Conservation (phyloP, 1,140 invertebrate genomes). For the Aphaenogaster rudis region DNA sequence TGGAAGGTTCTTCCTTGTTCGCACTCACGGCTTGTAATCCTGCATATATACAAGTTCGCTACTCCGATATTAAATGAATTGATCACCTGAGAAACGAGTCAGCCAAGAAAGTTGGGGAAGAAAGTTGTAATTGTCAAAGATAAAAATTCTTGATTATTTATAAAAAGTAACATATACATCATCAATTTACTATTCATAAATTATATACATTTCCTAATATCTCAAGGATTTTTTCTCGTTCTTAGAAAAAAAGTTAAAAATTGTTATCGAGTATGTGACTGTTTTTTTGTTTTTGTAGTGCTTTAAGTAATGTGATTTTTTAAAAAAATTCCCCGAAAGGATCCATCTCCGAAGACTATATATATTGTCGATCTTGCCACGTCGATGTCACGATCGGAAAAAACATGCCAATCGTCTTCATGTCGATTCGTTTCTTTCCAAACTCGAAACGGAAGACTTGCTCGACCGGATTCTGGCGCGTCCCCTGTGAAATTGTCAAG, state of each 20-base stretch:
- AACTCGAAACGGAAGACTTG: conserved; percentile 41
- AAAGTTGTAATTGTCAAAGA: not conserved
- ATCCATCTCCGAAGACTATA: not conserved
- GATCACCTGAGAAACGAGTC: not conserved
- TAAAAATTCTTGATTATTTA: not conserved
- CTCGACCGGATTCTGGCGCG: conserved; percentile 27
- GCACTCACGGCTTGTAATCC: not conserved
- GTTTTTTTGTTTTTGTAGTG: not conserved
- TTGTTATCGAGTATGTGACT: not conserved
- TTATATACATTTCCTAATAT: not conserved
- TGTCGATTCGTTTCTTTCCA: conserved; percentile 39
- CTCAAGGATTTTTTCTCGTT: not conserved
- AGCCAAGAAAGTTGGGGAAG: not conserved
- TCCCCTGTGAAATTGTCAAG: conserved; percentile 60
- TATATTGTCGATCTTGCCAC: not conserved
- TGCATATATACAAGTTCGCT: not conserved
- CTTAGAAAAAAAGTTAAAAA: not conserved
- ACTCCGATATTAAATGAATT: not conserved
- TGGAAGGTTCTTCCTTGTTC: conserved; percentile 11
- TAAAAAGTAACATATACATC: not conserved
- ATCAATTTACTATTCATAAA: not conserved
- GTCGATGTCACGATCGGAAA: not conserved
- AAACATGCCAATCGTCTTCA: conserved; percentile 15
- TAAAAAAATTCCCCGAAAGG: not conserved
- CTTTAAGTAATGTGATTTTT: not conserved